Conservation (phyloP, 2,888 invertebrate species). For the Tupiocoris notatus region DNA sequence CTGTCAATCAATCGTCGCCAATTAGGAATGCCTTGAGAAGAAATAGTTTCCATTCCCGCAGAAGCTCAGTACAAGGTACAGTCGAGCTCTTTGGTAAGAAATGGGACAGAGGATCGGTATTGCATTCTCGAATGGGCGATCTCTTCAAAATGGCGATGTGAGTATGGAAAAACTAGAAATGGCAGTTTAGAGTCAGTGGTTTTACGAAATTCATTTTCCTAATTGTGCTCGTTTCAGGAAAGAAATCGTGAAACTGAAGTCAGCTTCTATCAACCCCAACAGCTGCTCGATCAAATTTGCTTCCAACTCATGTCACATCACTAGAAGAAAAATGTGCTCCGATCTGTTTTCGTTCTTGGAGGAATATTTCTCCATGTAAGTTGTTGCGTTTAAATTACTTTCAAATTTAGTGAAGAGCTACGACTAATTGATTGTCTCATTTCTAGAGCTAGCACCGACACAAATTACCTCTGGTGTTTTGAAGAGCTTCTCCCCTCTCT, state of each 20-base stretch:
- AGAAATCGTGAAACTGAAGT: slow-evolving; percentile 41
- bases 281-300: slow-evolving; percentile 2
- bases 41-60: background rate
- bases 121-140: slow-evolving; percentile 45
- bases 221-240: slow-evolving; percentile 39
- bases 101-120: slow-evolving; percentile 48
- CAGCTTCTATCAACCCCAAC: slow-evolving; percentile 27
- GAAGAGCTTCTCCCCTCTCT: slow-evolving; percentile 41
- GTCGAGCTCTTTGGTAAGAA: slow-evolving; percentile 45
- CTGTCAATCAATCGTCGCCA: background rate
- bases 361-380: slow-evolving; percentile 47
- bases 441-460: slow-evolving; percentile 40
- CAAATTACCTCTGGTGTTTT: slow-evolving; percentile 46
- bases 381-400: background rate
- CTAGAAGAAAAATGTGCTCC: slow-evolving; percentile 45
- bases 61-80: background rate
- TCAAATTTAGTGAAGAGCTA: background rate
- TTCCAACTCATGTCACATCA: no score
- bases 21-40: background rate
- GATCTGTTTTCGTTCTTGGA: slow-evolving; percentile 47
- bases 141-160: slow-evolving; percentile 49
- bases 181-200: background rate
- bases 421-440: slow-evolving; percentile 13
- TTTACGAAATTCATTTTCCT: background rate
- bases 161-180: background rate